Evolutionary conservation across 2,113 vertebrate species (phyloP), one percentile per base, ranked within the genome.

Genomic region (Chunga burmeisteri): DNA sequence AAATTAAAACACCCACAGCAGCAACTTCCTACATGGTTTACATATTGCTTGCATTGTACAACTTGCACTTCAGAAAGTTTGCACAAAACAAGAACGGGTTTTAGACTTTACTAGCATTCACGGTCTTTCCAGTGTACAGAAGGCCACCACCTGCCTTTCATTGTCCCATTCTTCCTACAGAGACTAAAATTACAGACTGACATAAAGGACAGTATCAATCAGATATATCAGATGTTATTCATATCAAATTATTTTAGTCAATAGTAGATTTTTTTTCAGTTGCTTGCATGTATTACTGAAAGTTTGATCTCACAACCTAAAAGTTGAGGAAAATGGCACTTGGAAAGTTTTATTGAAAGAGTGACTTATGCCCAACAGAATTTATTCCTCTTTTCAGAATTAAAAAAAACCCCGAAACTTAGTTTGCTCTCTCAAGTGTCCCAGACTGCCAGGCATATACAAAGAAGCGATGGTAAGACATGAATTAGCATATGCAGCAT

Each of bases 401-500:
- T 10, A 27, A 20, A 75, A 44, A 40, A 50, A n/a, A n/a, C n/a
- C n/a, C n/a, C n/a, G n/a, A 32, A 9, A 12, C 7, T 46, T 46
- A 27, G 4, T 77, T 44, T 4, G 16, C 21, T n/a, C 21, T 68
- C 22, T 47, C 5, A 42, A 22, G 16, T 3, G 3, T 32, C 53
- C 19, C 13, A 52, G 36, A 47, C 36, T 46, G 6, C 32, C 21
- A n/a, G 7, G 2, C 7, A 52, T 2, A 53, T 7, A 53, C 6
- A 75, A 19, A 42, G 9, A 52, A 32, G 15, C 11, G 21, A 44
- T 13, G 9, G 40, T 34, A 18, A 62, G 14, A 53, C 18, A 29
- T 11, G 25, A 46, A 63, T 27, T 1, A 34, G 30, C 46, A 42
- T 3, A 19, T 4, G 12, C 0, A 1, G 32, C 17, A 63, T 12